A percentile compares a stretch with the other conserved stretches of the same genome.
Conservation (phyloP, 2,888 invertebrate genomes). For the Petrolisthes cinctipes region DNA sequence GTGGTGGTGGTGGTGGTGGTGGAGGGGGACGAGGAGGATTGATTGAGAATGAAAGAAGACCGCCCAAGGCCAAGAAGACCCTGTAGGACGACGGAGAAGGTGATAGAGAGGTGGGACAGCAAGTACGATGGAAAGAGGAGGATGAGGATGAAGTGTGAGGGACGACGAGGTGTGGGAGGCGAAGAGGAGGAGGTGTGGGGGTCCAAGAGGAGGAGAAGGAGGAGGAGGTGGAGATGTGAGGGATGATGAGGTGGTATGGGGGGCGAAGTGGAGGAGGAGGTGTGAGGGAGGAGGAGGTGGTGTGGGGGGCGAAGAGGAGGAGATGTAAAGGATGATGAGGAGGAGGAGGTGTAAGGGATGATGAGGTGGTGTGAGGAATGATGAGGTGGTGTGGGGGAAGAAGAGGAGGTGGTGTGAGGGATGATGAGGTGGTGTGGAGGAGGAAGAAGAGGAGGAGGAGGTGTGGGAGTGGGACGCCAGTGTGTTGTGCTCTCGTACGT, state of each 20-base stretch:
- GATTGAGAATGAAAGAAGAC: too few relatives aligned
- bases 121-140: background rate
- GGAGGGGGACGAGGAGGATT: too few relatives aligned
- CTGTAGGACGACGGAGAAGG: too few relatives aligned
- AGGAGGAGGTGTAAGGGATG: background rate
- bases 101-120: background rate
- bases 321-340: background rate
- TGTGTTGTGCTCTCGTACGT: background rate
- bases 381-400: background rate
- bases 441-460: constrained; percentile 23
- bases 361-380: background rate
- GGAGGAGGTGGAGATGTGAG: background rate
- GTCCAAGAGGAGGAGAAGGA: background rate
- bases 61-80: too few relatives aligned
- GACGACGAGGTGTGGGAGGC: background rate
- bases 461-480: background rate
- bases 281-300: background rate
- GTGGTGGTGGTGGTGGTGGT: too few relatives aligned
- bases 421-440: background rate
- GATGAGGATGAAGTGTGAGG: background rate
- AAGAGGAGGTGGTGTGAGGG: background rate
- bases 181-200: background rate
- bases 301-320: background rate
- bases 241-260: background rate
- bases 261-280: background rate